Base-by-base conservation (phyloP, 2,797 vertebrate genomes). In the Chrysocyon brachyurus region DNA sequence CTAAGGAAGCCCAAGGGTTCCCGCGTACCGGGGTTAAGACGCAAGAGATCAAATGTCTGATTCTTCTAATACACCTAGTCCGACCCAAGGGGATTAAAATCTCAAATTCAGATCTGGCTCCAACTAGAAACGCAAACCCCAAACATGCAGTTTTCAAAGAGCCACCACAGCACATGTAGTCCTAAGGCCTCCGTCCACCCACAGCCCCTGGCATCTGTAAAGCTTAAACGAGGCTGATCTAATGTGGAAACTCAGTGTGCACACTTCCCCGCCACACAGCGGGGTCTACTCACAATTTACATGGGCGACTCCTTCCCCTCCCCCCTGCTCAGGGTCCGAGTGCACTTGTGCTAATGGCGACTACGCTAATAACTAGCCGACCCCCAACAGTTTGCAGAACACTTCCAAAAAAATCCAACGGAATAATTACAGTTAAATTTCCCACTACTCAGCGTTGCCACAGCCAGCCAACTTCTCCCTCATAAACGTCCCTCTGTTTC, bases 401-500 rank as follows among this genome's bases (percentile, higher is more conserved):
- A 0, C 61, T 70, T 91, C 96, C 91, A 19, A n/a, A 87, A 85
- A 89, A 33, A 7, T n/a, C 61, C 36, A 78, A 12, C 1, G 46
- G 70, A 90, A 87, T 46, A 15, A 94, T 85, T 57, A 90, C 26
- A 91, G 90, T 90, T 82, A 17, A 26, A 28, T 96, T 89, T 78
- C 81, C 85, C 57, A 89, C 40, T 78, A 26, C 75, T 90, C 73
- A 88, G n/a, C 15, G 70, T 46, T 36, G 94, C 91, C 84, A 46
- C 4, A 6, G 7, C 36, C 33, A 54, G 96, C 78, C 94, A 79
- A 12, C 57, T 85, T 54, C 66, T 84, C 54, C 49, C 83, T 96
- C 94, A 98, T 96, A 97, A 98, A 96, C 31, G 64, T 89, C 87
- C 96, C 88, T 98, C 96, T 97, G 96, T 96, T 97, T 95, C 95